phyloP scores from a whole-genome alignment of 2,113 vertebrate genomes.

The Barnardius zonarius region DNA sequence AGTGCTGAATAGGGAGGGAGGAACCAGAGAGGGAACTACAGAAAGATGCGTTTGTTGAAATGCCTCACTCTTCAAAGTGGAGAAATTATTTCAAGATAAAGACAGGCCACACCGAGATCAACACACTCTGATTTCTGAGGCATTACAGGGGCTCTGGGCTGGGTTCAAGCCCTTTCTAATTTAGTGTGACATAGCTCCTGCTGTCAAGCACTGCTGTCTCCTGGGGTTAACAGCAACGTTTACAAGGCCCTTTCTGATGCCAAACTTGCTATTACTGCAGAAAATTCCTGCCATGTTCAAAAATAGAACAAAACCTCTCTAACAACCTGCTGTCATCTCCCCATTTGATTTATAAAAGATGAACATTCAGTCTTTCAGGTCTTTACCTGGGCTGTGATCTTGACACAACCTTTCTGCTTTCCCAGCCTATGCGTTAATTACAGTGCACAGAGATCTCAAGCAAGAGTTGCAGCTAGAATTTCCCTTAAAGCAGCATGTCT shows the following conservation, averaged over 20 bases:
- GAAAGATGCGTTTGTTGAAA: conserved; percentile 25
- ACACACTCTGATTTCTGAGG: not conserved
- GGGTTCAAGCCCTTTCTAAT: not conserved
- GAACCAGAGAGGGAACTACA: not conserved
- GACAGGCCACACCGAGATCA: not conserved
- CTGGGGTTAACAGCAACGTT: not conserved
- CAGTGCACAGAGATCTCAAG: not conserved
- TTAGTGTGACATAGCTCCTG: not conserved
- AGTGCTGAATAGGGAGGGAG: not conserved
- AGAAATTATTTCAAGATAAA: not conserved
- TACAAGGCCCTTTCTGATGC: not conserved
- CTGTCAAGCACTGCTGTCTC: not conserved
- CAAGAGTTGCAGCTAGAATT: not conserved
- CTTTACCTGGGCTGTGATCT: not conserved
- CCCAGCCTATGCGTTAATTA: not conserved
- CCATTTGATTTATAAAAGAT: not conserved
- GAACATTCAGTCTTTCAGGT: not conserved
- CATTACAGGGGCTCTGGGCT: not conserved
- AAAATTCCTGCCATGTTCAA: not conserved
- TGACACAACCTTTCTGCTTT: not conserved
- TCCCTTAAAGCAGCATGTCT: not conserved
- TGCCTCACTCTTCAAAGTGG: not conserved
- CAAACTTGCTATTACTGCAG: not conserved
- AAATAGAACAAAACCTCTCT: not conserved
- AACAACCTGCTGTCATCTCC: not conserved